Percentiles rank a stretch among this genome's conserved stretches.
Conservation (phyloP, 2,113 vertebrate species). For the Lagopus leucura region DNA sequence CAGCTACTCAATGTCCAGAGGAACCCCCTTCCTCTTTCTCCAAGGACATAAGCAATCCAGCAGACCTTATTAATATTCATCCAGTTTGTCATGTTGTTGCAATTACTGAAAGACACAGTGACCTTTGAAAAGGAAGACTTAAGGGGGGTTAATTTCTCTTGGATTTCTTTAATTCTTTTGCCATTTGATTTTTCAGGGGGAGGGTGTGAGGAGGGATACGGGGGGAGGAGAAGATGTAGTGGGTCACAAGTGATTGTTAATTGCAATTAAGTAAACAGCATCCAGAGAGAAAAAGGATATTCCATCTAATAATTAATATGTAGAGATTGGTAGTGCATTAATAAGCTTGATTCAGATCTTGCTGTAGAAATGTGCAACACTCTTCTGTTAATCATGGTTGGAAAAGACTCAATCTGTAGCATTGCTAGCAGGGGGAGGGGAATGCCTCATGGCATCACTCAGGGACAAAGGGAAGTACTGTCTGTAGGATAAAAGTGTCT, state of each 20-base stretch:
- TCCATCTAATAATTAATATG: slow-evolving; percentile 70
- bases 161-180: slow-evolving; percentile 64
- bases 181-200: slow-evolving; percentile 49
- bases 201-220: neutral
- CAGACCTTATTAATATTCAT: slow-evolving; percentile 71
- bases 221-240: slow-evolving; percentile 38
- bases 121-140: slow-evolving; percentile 71
- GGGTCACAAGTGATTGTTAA: slow-evolving; percentile 73
- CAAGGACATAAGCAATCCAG: slow-evolving; percentile 54
- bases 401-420: slow-evolving; percentile 12
- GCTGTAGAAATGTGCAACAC: slow-evolving; percentile 33
- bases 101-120: slow-evolving; percentile 71
- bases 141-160: slow-evolving; percentile 54
- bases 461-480: neutral
- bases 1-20: slow-evolving; percentile 38
- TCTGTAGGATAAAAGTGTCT: neutral
- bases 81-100: slow-evolving; percentile 67
- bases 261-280: slow-evolving; percentile 71
- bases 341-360: slow-evolving; percentile 65
- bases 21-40: slow-evolving; percentile 23
- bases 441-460: neutral
- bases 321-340: slow-evolving; percentile 59
- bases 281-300: slow-evolving; percentile 63
- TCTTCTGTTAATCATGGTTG: slow-evolving; percentile 20
- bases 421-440: neutral